A percentile compares a stretch with the other conserved stretches of the same genome.
Evolutionary conservation across 2,797 vertebrate species (phyloP).

Genomic region (Sparus aurata): DNA sequence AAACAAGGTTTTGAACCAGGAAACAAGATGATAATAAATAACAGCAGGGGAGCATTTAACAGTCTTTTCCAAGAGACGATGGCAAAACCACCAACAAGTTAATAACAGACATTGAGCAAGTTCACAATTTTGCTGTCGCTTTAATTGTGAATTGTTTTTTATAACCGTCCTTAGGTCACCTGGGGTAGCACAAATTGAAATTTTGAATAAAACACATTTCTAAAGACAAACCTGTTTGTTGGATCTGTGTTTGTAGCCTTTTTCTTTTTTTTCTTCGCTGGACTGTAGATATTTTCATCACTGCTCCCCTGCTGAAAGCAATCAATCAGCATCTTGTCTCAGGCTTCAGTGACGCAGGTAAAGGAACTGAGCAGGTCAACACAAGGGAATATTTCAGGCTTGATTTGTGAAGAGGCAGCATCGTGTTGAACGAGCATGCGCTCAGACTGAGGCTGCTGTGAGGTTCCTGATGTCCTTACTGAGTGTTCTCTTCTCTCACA

Average conservation of each 20-base stretch:
- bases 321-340: constrained; percentile 88
- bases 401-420: constrained; percentile 82
- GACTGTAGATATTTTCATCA: constrained; percentile 85
- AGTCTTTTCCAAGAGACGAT: constrained; percentile 14
- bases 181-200: constrained; percentile 53
- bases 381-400: constrained; percentile 84
- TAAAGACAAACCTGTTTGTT: constrained; percentile 50
- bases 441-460: constrained; percentile 55
- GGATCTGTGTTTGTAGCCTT: constrained; percentile 45
- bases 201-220: constrained; percentile 49
- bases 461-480: constrained; percentile 60
- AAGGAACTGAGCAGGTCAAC: constrained; percentile 82
- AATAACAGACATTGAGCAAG: constrained; percentile 9
- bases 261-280: constrained; percentile 59
- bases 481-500: constrained; percentile 40
- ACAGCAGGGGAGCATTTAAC: constrained; percentile 5
- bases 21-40: constrained; percentile 31
- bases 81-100: background rate
- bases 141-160: constrained; percentile 28
- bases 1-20: constrained; percentile 24
- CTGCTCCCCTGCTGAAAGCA: constrained; percentile 85
- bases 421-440: constrained; percentile 70
- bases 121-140: constrained; percentile 13
- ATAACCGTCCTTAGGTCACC: constrained; percentile 33
- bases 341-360: constrained; percentile 84